phyloP scores from a whole-genome alignment of 2,888 invertebrate genomes.

The Arrhopalites spinosus region DNA sequence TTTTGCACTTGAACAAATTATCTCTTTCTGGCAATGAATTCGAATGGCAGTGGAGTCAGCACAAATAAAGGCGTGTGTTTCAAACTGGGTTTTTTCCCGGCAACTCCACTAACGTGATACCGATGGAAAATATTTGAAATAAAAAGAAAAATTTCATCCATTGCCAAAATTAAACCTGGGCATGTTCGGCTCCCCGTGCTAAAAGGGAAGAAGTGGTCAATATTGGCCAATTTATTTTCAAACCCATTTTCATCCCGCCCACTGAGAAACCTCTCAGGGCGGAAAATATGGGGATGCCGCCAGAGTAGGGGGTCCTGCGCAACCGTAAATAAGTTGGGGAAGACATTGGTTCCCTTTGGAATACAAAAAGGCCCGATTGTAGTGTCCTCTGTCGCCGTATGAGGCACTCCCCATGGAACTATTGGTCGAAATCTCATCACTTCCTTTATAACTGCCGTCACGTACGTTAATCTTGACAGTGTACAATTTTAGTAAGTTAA shows the following conservation, averaged over 20 bases:
- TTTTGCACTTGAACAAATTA: too few relatives aligned
- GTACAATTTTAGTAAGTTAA: too few relatives aligned
- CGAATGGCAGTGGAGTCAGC: too few relatives aligned
- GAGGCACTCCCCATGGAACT: neutral
- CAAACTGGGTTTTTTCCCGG: too few relatives aligned
- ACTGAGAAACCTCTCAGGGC: neutral
- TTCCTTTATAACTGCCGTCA: too few relatives aligned
- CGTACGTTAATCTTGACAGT: too few relatives aligned
- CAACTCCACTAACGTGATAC: too few relatives aligned
- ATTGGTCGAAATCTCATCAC: neutral
- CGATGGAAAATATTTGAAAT: too few relatives aligned
- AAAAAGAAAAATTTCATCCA: too few relatives aligned
- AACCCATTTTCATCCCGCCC: too few relatives aligned
- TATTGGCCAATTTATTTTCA: neutral
- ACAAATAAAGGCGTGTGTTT: too few relatives aligned
- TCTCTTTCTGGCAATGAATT: too few relatives aligned
- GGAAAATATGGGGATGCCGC: neutral
- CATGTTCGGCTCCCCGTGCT: neutral
- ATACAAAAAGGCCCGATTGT: neutral
- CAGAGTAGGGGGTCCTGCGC: neutral
- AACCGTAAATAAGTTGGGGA: neutral
- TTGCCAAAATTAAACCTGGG: neutral
- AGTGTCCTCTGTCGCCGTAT: neutral
- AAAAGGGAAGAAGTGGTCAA: neutral
- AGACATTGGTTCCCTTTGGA: neutral